Percentiles rank a stretch among this genome's conserved stretches.
phyloP scores from a whole-genome alignment of 1,140 invertebrate species.

The Helicoverpa zea region DNA sequence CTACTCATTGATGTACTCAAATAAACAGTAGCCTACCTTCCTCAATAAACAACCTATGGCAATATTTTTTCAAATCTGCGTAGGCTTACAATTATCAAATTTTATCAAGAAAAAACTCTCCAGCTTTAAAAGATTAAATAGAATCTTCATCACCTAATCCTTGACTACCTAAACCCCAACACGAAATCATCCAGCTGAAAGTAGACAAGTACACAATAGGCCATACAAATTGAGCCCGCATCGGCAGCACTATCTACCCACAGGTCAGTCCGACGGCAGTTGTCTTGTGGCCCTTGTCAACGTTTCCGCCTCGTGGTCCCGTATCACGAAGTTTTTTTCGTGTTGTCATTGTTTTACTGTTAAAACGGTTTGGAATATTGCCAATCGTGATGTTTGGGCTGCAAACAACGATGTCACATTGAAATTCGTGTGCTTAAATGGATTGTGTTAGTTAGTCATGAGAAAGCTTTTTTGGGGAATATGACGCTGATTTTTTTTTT shows the following conservation, averaged over 20 bases:
- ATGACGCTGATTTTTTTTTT: too few relatives aligned
- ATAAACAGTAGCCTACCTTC: too few relatives aligned
- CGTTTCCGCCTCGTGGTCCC: slow-evolving; percentile 20
- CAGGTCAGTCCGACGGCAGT: slow-evolving; percentile 1
- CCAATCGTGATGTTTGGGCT: slow-evolving; percentile 26
- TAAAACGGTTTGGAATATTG: slow-evolving; percentile 8
- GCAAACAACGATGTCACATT: neutral
- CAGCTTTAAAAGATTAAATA: too few relatives aligned
- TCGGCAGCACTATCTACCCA: slow-evolving; percentile 6
- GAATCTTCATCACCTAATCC: neutral
- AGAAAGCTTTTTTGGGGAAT: too few relatives aligned
- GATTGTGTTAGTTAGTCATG: neutral
- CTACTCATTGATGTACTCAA: too few relatives aligned
- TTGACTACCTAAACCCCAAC: neutral
- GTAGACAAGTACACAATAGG: neutral
- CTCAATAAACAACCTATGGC: too few relatives aligned
- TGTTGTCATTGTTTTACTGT: slow-evolving; percentile 14
- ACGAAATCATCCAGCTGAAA: neutral
- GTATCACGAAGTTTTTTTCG: slow-evolving; percentile 23
- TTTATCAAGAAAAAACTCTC: too few relatives aligned
- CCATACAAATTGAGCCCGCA: slow-evolving; percentile 33
- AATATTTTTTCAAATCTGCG: too few relatives aligned
- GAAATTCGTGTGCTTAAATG: neutral
- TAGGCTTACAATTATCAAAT: too few relatives aligned
- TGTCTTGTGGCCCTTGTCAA: slow-evolving; percentile 17